Percentiles rank a stretch among this genome's conserved stretches.
phyloP scores from a whole-genome alignment of 2,888 invertebrate genomes.

The Galerucella calmariensis region DNA sequence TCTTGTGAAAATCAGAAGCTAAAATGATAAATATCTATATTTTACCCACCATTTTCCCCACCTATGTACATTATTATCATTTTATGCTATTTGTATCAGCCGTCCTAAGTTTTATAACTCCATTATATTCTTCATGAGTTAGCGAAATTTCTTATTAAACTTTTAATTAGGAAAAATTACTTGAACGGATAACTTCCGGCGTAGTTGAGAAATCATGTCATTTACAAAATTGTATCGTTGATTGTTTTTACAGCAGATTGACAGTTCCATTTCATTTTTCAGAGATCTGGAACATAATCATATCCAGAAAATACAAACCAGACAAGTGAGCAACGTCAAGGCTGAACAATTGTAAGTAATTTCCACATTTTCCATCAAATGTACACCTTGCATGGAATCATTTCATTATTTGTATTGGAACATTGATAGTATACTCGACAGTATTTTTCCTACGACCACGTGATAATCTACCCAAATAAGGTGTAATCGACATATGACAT shows the following conservation, averaged over 20 bases:
- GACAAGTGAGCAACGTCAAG: constrained; percentile 60
- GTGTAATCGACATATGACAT: too few relatives aligned
- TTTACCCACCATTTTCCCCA: too few relatives aligned
- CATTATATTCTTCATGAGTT: not conserved
- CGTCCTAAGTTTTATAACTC: not conserved
- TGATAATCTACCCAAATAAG: too few relatives aligned
- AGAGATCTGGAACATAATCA: constrained; percentile 65
- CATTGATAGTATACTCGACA: too few relatives aligned
- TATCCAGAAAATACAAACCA: constrained; percentile 59
- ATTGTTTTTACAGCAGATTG: too few relatives aligned
- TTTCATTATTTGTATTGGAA: too few relatives aligned
- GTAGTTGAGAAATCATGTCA: not conserved
- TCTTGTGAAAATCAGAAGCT: too few relatives aligned
- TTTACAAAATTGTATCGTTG: too few relatives aligned
- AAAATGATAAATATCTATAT: too few relatives aligned
- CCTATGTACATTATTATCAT: too few relatives aligned
- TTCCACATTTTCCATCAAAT: not conserved
- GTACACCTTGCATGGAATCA: too few relatives aligned
- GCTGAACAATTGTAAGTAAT: constrained; percentile 64
- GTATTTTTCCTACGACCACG: too few relatives aligned
- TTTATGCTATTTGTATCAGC: not conserved
- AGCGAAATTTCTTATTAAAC: not conserved
- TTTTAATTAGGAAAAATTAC: not conserved
- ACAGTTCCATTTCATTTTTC: constrained; percentile 49
- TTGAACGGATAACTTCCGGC: not conserved